These are phyloP conservation scores for Trichomycterus rosablanca DNA, from an alignment of 2,113 vertebrate species.

Conservation along the genomic window DNA sequence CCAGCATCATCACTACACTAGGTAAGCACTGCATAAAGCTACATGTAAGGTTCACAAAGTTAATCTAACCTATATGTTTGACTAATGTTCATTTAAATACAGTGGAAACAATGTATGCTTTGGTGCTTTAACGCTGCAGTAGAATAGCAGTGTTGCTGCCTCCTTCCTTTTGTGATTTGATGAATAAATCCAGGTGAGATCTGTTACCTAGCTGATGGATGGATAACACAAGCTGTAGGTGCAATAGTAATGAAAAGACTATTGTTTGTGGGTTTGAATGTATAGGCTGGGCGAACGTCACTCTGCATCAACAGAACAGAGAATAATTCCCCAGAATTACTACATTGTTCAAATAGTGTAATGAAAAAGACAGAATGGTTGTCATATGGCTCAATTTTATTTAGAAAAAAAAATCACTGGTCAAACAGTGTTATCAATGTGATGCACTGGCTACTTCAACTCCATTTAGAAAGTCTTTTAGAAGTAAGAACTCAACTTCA, in stretches of 20 bases:
- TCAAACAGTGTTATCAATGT: constrained; percentile 14
- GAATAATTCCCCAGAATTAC: not conserved
- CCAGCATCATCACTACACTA: constrained; percentile 2
- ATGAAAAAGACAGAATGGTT: constrained; percentile 15
- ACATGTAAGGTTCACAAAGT: not conserved
- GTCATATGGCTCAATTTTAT: not conserved
- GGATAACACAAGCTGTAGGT: too few relatives aligned
- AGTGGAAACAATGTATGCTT: too few relatives aligned
- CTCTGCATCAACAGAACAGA: not conserved
- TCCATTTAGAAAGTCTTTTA: too few relatives aligned
- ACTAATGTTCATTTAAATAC: not conserved
- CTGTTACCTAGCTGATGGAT: too few relatives aligned
- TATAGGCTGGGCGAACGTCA: too few relatives aligned
- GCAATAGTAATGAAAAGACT: constrained; percentile 21
- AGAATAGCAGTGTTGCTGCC: not conserved
- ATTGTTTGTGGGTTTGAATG: too few relatives aligned
- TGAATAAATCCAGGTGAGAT: constrained; percentile 2
- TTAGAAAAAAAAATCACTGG: not conserved
- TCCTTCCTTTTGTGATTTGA: not conserved
- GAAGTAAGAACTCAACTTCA: too few relatives aligned
- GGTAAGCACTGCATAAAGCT: constrained; percentile 12
- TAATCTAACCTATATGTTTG: not conserved
- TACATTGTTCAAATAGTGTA: constrained; percentile 13
- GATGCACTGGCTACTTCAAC: too few relatives aligned
- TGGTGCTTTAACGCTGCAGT: too few relatives aligned